Percentiles rank a stretch among this genome's conserved stretches.
phyloP scores from a whole-genome alignment of 2,797 vertebrate species.

The Uromys caudimaculatus region DNA sequence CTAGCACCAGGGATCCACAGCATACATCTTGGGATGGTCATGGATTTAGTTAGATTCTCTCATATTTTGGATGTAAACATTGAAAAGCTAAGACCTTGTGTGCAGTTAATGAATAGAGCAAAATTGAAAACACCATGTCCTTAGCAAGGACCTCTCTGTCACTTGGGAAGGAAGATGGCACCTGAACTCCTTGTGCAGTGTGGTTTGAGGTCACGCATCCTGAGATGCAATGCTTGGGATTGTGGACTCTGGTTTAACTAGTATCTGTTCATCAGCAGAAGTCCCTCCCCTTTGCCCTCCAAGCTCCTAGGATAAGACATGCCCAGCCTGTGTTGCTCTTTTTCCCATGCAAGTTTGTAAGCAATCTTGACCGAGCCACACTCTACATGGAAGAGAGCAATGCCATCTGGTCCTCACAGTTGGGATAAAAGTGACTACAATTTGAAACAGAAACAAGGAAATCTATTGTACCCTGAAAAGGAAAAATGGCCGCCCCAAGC shows the following conservation, averaged over 20 bases:
- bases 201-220: background rate
- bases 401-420: background rate
- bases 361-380: background rate
- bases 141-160: background rate
- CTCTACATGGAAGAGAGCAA: background rate
- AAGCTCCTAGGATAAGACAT: background rate
- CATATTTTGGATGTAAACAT: constrained; percentile 14
- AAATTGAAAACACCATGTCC: background rate
- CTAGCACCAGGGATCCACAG: background rate
- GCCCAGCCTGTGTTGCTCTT: background rate
- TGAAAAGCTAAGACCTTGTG: background rate
- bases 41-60: background rate
- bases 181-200: background rate
- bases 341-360: background rate
- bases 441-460: constrained; percentile 55
- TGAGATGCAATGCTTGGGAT: background rate
- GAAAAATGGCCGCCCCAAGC: constrained; percentile 86
- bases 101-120: background rate
- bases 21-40: background rate
- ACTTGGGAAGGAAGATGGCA: background rate
- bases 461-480: constrained; percentile 87
- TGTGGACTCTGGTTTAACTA: background rate
- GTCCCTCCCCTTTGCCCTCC: background rate
- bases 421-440: background rate
- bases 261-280: background rate